These are phyloP conservation scores for Melitaea athalia DNA, from an alignment of 2,888 invertebrate genomes.

Conservation along the genomic window DNA sequence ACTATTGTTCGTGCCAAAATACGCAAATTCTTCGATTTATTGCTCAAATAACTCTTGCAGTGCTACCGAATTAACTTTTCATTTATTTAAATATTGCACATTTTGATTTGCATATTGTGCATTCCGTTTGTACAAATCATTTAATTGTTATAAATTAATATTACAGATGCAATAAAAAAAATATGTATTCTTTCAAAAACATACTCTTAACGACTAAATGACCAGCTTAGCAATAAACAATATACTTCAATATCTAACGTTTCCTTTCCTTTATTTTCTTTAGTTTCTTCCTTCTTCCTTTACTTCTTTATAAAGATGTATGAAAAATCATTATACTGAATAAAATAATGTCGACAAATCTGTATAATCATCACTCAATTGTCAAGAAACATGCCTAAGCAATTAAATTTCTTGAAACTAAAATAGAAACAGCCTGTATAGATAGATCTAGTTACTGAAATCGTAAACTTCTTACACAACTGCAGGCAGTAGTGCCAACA, in stretches of 20 bases:
- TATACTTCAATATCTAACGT: no score
- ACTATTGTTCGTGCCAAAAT: constrained; percentile 36
- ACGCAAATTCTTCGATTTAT: constrained; percentile 36
- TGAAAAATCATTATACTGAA: no score
- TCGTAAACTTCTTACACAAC: constrained; percentile 4
- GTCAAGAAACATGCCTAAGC: neutral
- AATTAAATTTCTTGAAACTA: constrained; percentile 1
- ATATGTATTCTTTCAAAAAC: no score
- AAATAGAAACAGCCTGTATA: neutral
- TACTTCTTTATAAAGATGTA: no score
- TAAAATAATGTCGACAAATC: no score
- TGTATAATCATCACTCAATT: neutral
- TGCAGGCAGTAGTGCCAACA: neutral
- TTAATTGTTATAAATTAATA: neutral
- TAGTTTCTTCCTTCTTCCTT: no score
- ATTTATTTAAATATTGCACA: constrained; percentile 5
- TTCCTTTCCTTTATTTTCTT: no score
- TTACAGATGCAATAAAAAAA: no score
- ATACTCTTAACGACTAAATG: no score
- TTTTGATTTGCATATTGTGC: neutral
- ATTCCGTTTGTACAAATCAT: neutral
- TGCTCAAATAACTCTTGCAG: constrained; percentile 38
- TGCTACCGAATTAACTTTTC: constrained; percentile 40
- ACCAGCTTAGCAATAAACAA: no score
- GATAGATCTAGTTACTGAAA: neutral